Conservation (phyloP, 2,113 vertebrate genomes). For the Hystrix cristata region DNA sequence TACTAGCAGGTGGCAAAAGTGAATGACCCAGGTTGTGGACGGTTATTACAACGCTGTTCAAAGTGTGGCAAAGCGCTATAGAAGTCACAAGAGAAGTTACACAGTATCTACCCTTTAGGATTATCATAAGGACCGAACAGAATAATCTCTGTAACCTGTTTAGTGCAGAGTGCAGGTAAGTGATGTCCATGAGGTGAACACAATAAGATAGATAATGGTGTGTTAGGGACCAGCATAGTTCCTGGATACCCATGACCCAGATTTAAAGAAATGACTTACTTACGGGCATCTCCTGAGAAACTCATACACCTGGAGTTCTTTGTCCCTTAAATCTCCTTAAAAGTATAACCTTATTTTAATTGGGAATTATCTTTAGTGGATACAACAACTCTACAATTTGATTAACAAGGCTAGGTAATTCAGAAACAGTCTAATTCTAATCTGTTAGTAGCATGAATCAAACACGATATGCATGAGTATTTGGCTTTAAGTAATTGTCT, state of each 20-base stretch:
- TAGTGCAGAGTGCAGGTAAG: neutral
- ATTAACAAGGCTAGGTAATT: neutral
- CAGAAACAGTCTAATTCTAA: conserved; percentile 25
- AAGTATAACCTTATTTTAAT: neutral
- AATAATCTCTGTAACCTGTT: neutral
- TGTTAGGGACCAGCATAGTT: neutral
- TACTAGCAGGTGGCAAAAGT: neutral
- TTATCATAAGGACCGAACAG: neutral
- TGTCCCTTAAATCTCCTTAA: neutral
- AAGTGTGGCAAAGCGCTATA: neutral
- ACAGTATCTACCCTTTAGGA: neutral
- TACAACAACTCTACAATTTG: neutral
- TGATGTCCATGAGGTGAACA: neutral
- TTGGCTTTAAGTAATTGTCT: conserved; percentile 1
- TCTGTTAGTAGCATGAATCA: neutral
- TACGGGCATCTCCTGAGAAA: neutral
- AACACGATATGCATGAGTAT: neutral
- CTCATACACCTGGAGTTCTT: neutral
- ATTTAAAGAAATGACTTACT: neutral
- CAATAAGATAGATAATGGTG: neutral
- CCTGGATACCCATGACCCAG: neutral
- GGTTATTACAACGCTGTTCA: neutral
- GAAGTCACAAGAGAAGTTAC: neutral
- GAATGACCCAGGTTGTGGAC: neutral
- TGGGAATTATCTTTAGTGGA: conserved; percentile 15